Percentiles rank a stretch among this genome's conserved stretches.
Evolutionary conservation across 2,888 invertebrate genomes (phyloP).

Genomic region (Malacosoma neustria): DNA sequence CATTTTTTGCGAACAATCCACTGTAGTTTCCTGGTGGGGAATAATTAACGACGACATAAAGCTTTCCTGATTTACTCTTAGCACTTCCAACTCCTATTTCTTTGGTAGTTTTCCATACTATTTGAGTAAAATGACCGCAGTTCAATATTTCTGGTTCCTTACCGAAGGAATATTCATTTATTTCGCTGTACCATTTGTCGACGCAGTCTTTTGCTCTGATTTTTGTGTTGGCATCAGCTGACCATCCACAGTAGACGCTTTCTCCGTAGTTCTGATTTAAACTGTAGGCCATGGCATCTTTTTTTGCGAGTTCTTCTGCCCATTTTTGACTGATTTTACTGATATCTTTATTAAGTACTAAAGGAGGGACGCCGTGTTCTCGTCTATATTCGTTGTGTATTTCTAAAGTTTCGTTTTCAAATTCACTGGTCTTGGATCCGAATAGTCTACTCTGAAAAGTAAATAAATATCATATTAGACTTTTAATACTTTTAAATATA

Average conservation of each 20-base stretch:
- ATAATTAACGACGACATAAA: conserved; percentile 90
- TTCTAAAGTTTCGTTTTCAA: conserved; percentile 57
- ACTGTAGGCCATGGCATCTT: conserved; percentile 78
- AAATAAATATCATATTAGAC: conserved; percentile 2
- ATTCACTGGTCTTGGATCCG: conserved; percentile 47
- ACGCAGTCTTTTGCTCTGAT: conserved; percentile 81
- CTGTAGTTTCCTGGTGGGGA: conserved; percentile 87
- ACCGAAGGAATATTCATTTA: conserved; percentile 80
- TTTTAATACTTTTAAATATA: too few species aligned
- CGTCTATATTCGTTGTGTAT: conserved; percentile 56
- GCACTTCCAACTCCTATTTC: conserved; percentile 86
- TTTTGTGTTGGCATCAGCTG: conserved; percentile 77
- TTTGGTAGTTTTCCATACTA: conserved; percentile 85
- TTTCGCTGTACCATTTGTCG: conserved; percentile 86
- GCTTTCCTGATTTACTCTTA: conserved; percentile 83
- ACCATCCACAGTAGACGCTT: conserved; percentile 82
- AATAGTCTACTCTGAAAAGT: conserved; percentile 56
- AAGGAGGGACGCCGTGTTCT: conserved; percentile 58
- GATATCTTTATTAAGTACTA: conserved; percentile 77
- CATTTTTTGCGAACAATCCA: conserved; percentile 81
- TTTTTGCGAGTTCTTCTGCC: conserved; percentile 80
- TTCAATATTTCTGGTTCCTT: conserved; percentile 77
- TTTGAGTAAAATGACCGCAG: conserved; percentile 84
- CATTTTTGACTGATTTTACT: conserved; percentile 80
- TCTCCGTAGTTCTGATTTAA: conserved; percentile 79